Evolutionary conservation across 2,797 vertebrate species (phyloP).

Genomic region (Coccyzus lansbergi): DNA sequence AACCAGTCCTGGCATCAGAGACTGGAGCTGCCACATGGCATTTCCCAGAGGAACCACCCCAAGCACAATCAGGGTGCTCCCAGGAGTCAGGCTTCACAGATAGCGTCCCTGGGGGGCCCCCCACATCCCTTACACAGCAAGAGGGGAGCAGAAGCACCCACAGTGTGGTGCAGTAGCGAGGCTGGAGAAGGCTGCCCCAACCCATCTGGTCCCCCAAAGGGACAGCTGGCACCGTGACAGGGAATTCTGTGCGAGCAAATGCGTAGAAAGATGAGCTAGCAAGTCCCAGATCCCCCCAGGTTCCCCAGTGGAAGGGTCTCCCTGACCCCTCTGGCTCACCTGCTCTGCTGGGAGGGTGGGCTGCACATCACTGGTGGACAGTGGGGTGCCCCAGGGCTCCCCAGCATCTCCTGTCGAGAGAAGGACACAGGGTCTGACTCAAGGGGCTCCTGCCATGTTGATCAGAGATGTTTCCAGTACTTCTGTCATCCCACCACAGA

Average conservation of each 20-base stretch:
- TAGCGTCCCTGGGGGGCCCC: background rate
- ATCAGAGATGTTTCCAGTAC: background rate
- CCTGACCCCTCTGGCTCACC: slow-evolving; percentile 50
- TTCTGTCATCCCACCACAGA: background rate
- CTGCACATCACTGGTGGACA: background rate
- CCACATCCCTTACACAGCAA: rapidly evolving
- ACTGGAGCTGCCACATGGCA: background rate
- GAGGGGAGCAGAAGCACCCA: background rate
- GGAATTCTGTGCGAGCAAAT: rapidly evolving
- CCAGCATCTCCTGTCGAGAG: slow-evolving; percentile 34
- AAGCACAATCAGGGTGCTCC: rapidly evolving
- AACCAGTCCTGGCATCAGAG: slow-evolving; percentile 19
- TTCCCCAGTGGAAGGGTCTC: rapidly evolving
- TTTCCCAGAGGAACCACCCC: background rate
- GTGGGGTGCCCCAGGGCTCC: background rate
- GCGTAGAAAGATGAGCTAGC: background rate
- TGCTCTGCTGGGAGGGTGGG: background rate
- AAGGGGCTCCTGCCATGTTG: background rate
- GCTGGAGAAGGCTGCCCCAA: background rate
- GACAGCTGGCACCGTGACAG: rapidly evolving
- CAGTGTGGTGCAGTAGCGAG: background rate
- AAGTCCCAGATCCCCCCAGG: background rate
- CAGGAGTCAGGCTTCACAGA: rapidly evolving
- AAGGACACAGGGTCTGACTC: background rate
- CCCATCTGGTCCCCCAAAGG: too few species aligned